A percentile compares a stretch with the other conserved stretches of the same genome.
Evolutionary conservation across 2,888 invertebrate genomes (phyloP).

Genomic region (Apamea anceps): DNA sequence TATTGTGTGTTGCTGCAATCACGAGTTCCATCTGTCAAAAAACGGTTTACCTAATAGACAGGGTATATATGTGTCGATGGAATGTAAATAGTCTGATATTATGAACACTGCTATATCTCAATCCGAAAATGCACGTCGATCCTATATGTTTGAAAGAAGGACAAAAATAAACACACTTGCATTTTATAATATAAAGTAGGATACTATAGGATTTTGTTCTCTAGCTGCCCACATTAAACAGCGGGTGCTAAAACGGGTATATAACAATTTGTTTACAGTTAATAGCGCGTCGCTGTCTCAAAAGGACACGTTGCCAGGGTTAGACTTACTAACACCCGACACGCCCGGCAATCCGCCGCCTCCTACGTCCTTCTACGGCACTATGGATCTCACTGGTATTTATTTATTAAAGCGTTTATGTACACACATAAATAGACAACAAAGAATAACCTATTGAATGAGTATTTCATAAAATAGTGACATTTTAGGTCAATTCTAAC

Average conservation of each 20-base stretch:
- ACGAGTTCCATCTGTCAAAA: no score
- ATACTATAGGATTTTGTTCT: background rate
- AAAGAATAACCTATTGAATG: no score
- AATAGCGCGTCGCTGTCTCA: conserved; percentile 78
- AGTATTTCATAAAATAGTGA: no score
- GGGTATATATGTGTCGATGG: no score
- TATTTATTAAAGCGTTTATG: conserved; percentile 4
- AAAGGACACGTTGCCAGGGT: conserved; percentile 84
- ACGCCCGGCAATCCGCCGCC: conserved; percentile 82
- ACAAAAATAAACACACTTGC: background rate
- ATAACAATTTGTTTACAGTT: conserved; percentile 69
- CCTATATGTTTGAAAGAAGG: background rate
- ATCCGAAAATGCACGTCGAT: background rate
- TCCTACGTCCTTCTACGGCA: conserved; percentile 86
- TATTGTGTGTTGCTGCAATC: no score
- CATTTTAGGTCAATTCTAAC: no score
- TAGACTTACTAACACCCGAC: conserved; percentile 84
- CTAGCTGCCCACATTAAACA: background rate
- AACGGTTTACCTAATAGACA: no score
- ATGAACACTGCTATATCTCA: no score
- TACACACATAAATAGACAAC: background rate
- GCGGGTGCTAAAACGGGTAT: conserved; percentile 11
- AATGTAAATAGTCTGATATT: no score
- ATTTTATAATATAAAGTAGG: background rate
- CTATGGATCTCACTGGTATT: conserved; percentile 80